Evolutionary conservation across 2,113 vertebrate species (phyloP), one percentile per base, ranked within the genome.

Genomic region (Leiothrix lutea): DNA sequence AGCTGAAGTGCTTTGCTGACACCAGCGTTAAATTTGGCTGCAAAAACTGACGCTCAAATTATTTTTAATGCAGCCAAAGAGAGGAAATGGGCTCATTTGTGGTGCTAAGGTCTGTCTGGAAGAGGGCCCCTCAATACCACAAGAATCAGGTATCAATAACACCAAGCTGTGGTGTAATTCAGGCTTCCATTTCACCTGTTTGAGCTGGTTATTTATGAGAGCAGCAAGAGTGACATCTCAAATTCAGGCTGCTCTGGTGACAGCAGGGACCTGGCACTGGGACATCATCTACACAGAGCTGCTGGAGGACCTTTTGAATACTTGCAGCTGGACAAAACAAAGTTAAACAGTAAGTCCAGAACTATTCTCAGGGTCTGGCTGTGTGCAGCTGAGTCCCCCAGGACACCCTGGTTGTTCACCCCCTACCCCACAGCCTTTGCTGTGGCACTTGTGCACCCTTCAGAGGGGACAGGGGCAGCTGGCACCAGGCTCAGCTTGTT

Each of bases 111-210:
- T 77, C 17, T 57, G 10, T 17, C 21, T 69, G 21, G n/a, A 13
- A 58, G 38, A 31, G 1, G 2, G n/a, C 29, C 20, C 17, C n/a
- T 36, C 21, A 13, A 14, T 9, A 62, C n/a, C 36, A 42, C 15
- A 53, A 42, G 5, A 14, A 44, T 3, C 53, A 61, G 6, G 14
- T 25, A 2, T 21, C 31, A 48, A 7, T 48, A 47, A 58, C n/a
- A 48, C 11, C 0, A 1, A 24, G 13, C 13, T 56, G 44, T 9
- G 12, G 11, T 0, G 0, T 29, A 64, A 48, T 38, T 29, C 9
- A 31, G 13, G 12, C 2, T 72, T 62, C 17, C 44, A 6, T 67
- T 72, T 57, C 0, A 0, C 16, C 29, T 5, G 2, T 24, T 66
- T 56, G 40, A 61, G 28, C 6, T 25, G 38, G 22, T 56, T 45